Conservation (phyloP, 2,888 invertebrate species). For the Oscheius onirici region DNA sequence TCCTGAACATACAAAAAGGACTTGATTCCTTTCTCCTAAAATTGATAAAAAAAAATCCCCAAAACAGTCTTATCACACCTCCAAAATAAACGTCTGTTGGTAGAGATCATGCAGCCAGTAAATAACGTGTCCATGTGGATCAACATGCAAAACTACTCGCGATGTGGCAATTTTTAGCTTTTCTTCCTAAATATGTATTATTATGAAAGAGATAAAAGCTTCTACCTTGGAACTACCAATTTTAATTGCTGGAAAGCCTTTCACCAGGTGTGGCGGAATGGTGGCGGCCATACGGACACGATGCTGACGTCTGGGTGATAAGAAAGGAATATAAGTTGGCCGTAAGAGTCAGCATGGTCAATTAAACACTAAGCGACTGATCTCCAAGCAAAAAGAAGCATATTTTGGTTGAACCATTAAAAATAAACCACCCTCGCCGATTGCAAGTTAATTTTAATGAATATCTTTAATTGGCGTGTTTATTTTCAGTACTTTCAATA, state of each 20-base stretch:
- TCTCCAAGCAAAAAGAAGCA: slow-evolving; percentile 1
- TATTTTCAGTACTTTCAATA: too few relatives aligned
- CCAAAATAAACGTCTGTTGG: slow-evolving; percentile 10
- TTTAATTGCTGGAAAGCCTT: slow-evolving; percentile 21
- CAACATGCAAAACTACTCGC: slow-evolving; percentile 41
- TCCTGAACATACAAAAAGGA: slow-evolving; percentile 44
- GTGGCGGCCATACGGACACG: slow-evolving; percentile 24
- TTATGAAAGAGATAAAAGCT: not conserved
- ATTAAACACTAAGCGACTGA: slow-evolving; percentile 16
- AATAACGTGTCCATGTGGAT: slow-evolving; percentile 56
- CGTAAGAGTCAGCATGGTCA: slow-evolving; percentile 24
- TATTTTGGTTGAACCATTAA: too few relatives aligned
- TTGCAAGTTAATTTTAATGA: too few relatives aligned
- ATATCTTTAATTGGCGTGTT: too few relatives aligned
- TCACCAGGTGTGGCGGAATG: slow-evolving; percentile 17
- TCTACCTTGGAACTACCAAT: slow-evolving; percentile 25
- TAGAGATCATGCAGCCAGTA: slow-evolving; percentile 51
- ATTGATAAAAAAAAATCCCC: not conserved
- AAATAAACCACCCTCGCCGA: too few relatives aligned
- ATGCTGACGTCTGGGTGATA: slow-evolving; percentile 19
- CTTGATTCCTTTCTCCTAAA: slow-evolving; percentile 2
- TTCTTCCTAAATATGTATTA: slow-evolving; percentile 20
- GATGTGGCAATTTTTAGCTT: slow-evolving; percentile 28
- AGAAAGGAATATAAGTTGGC: slow-evolving; percentile 28
- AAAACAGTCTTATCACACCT: slow-evolving; percentile 17